Base-by-base conservation (phyloP, 1,140 invertebrate genomes). In the Frieseomelitta varia region DNA sequence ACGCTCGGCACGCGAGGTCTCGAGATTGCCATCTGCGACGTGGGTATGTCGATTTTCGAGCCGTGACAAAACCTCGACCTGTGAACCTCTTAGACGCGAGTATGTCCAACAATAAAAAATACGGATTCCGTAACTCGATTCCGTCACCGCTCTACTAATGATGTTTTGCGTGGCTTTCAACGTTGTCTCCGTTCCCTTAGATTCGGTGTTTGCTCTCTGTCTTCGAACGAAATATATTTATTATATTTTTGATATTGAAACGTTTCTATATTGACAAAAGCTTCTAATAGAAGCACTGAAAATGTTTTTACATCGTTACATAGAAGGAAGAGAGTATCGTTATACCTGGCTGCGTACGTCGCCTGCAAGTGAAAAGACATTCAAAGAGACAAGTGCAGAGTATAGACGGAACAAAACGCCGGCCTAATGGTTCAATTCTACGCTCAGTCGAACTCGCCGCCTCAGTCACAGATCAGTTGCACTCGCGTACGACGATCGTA, bases 401-500 rank as follows among this genome's bases (percentile, higher is more conserved):
- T 61, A 17, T 14, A 61, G 17, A 30, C 61, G 53, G 24, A 47
- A 80, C 47, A 27, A 68, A 85, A 55, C 72, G 19, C 21, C 19
- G 21, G 77, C 68, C 74, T 27, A 10, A 27, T 34, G 55, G 63
- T 58, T 86, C 55, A 21, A n/a, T 51, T 69, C 21, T n/a, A 61
- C 51, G 19, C 47, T 24, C 39, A 34, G 19, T 27, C 79, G 39
- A 47, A 53, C 61, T 67, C n/a, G 58, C 24, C 27, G 63, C 1
- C 17, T 56, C 63, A 21, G 89, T 90, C 77, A 90, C 87, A 85
- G 88, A 82, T 87, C 85, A 88, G 82, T 76, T 78, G 85, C 17
- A 67, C 86, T 89, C 89, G 77, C 75, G 82, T 83, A 73, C 88
- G 79, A 87, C 88, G 86, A 89, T 17, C 83, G 80, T 72, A 87